Conservation (phyloP, 2,113 vertebrate genomes). For the Chauna torquata region DNA sequence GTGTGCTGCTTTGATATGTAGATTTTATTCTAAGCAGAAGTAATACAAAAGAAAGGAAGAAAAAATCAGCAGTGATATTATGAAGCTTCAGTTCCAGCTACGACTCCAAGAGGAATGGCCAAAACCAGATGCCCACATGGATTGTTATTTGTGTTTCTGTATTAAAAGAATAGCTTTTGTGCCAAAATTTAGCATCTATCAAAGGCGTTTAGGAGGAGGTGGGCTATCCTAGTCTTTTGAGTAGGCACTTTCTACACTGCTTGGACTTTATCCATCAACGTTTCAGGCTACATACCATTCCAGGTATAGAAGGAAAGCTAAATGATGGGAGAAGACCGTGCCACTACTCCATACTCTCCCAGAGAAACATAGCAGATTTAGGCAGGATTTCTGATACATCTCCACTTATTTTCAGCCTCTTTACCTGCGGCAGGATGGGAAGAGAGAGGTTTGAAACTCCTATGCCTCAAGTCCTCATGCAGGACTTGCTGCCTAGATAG, state of each 20-base stretch:
- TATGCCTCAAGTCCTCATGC: background rate
- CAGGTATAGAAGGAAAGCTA: background rate
- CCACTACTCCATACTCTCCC: background rate
- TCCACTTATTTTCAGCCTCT: background rate
- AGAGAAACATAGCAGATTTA: background rate
- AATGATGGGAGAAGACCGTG: background rate
- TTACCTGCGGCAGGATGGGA: background rate
- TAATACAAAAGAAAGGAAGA: background rate
- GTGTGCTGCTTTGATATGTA: background rate
- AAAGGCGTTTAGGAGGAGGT: background rate
- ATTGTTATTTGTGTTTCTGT: background rate
- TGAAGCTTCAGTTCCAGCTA: background rate
- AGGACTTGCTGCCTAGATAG: background rate
- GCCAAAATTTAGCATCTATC: background rate
- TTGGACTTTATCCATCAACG: background rate
- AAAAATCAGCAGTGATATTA: background rate
- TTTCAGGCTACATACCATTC: fast-evolving
- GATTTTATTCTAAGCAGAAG: background rate
- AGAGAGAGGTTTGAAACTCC: background rate
- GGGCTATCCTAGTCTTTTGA: background rate
- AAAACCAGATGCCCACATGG: background rate
- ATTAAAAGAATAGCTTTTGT: background rate
- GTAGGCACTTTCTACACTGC: background rate
- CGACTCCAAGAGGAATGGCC: background rate
- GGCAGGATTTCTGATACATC: background rate